These are phyloP conservation scores for Pectinophora gossypiella DNA, from an alignment of 1,140 invertebrate species.

Conservation along the genomic window DNA sequence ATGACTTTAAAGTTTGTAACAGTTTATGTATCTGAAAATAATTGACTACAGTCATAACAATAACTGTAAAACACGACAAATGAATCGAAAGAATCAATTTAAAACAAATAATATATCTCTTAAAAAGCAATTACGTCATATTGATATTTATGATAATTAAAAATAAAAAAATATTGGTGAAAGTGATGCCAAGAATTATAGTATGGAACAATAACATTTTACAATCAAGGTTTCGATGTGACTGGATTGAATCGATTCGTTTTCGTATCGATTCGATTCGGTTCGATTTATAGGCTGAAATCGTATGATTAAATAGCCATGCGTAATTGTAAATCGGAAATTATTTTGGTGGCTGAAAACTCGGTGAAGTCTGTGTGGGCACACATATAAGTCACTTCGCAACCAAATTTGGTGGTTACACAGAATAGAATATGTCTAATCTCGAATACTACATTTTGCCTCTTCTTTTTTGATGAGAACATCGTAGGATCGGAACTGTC, in stretches of 20 bases:
- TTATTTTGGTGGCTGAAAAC: background rate
- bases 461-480: background rate
- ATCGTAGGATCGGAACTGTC: background rate
- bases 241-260: background rate
- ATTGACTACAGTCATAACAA: background rate
- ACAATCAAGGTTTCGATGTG: background rate
- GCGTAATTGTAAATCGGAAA: background rate
- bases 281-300: conserved; percentile 1
- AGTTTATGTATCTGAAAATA: no score
- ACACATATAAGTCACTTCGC: background rate
- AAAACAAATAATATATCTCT: background rate
- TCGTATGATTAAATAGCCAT: conserved; percentile 1
- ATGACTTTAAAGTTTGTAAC: no score
- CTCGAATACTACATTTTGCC: background rate
- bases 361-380: background rate
- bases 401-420: background rate
- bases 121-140: background rate
- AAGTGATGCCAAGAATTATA: background rate
- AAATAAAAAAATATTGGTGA: background rate
- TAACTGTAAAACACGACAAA: background rate
- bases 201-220: background rate
- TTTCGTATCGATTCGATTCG: background rate
- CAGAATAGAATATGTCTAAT: background rate
- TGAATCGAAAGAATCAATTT: background rate
- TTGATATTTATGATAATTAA: background rate